These are phyloP conservation scores for Lagopus leucura DNA, from an alignment of 2,113 vertebrate species.

Conservation along the genomic window DNA sequence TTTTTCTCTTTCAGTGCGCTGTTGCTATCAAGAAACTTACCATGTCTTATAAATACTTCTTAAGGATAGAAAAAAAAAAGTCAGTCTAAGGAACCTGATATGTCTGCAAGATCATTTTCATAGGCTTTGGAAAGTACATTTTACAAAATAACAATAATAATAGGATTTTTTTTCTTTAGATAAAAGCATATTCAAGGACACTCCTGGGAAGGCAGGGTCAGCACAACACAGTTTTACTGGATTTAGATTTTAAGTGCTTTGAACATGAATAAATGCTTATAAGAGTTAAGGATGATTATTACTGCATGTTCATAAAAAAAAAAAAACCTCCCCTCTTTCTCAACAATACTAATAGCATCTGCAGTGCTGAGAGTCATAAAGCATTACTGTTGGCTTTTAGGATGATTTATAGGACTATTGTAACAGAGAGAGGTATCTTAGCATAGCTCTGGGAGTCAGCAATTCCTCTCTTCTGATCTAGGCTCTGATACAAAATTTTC, in stretches of 20 bases:
- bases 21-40: neutral
- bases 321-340: neutral
- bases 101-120: neutral
- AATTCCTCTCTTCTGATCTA: slow-evolving; percentile 53
- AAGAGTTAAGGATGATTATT: slow-evolving; percentile 20
- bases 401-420: slow-evolving; percentile 55
- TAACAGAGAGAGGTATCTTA: slow-evolving; percentile 35
- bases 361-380: slow-evolving; percentile 54
- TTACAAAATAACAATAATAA: neutral
- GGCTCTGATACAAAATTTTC: slow-evolving; percentile 53
- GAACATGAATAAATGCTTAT: slow-evolving; percentile 3
- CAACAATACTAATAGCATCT: slow-evolving; percentile 25
- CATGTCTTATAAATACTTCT: neutral
- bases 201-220: neutral
- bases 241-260: neutral
- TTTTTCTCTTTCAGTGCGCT: neutral
- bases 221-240: neutral
- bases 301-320: slow-evolving; percentile 24
- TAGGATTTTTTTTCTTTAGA: neutral
- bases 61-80: neutral
- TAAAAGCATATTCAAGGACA: neutral
- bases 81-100: neutral
- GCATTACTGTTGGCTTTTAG: slow-evolving; percentile 37
- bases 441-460: slow-evolving; percentile 36
- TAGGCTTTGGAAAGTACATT: neutral